Evolutionary conservation across 2,888 invertebrate species (phyloP), one percentile per base, ranked within the genome.

Genomic region (Ligdia adustata): DNA sequence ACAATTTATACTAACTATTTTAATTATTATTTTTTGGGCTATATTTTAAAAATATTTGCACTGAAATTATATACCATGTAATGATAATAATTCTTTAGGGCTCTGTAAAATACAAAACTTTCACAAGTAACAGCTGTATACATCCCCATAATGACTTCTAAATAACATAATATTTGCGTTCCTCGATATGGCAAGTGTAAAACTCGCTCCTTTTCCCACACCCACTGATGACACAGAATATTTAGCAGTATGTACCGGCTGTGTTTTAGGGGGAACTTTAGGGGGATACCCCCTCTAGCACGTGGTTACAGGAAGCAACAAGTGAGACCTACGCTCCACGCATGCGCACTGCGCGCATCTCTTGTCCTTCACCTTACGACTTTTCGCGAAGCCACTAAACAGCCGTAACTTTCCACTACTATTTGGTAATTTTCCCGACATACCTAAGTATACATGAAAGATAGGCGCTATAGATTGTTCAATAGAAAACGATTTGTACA

Each of bases 271-370:
- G 22, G 22, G 1, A 22, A 22, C 6, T 4, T 0, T 22, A 7
- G 22, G 16, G 39, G 51, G 15, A 28, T 14, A 38, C 34, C 15
- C 52, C 47, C 40, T n/a, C 18, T 15, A 66, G 73, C 82, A 83
- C 80, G 83, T 47, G 47, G 40, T 14, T 11, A n/a, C 14, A 81
- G 80, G 77, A 72, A 69, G 81, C 89, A 88, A 89, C 88, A 88
- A 86, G 89, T 88, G 74, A 55, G 55, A 43, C 11, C 20, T 44
- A 20, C 51, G 31, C 12, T 9, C 5, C 22, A 66, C 85, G 86
- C 88, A 81, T 77, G 86, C 86, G 82, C 64, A 6, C 7, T 87
- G 80, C 76, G 86, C 86, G 82, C 64, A 6, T 7, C 26, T 4
- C n/a, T 34, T 34, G 41, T 28, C 44, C 45, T 43, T 39, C 38